phyloP scores from a whole-genome alignment of 1,140 invertebrate genomes.

The Dinoponera quadriceps region DNA sequence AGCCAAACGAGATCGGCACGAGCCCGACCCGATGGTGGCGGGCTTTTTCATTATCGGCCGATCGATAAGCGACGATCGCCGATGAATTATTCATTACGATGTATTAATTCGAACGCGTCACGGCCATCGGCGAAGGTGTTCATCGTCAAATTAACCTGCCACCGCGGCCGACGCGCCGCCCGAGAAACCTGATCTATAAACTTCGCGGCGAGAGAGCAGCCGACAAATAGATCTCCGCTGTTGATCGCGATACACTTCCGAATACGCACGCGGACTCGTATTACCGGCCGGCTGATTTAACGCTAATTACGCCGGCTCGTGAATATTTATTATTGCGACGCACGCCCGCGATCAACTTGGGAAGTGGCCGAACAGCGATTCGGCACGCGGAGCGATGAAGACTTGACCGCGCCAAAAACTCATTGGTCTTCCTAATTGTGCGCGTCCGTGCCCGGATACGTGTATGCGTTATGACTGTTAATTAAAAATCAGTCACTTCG shows the following conservation, averaged over 20 bases:
- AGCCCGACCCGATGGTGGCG: conserved; percentile 32
- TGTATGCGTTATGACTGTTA: too few species aligned
- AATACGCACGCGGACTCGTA: conserved; percentile 8
- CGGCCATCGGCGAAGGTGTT: conserved; percentile 65
- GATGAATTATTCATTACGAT: conserved; percentile 70
- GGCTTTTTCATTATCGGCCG: conserved; percentile 68
- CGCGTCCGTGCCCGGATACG: too few species aligned
- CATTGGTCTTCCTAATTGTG: too few species aligned
- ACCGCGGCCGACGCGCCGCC: conserved; percentile 41
- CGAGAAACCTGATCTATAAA: conserved; percentile 64
- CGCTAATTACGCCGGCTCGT: background rate
- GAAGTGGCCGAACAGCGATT: too few species aligned
- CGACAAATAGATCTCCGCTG: conserved; percentile 49
- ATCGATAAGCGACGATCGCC: conserved; percentile 68
- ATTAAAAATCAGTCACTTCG: too few species aligned
- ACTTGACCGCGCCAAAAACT: too few species aligned
- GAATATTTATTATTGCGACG: conserved; percentile 6
- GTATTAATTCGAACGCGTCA: conserved; percentile 72
- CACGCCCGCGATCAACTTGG: background rate
- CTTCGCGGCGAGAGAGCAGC: conserved; percentile 11
- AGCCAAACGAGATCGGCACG: conserved; percentile 45
- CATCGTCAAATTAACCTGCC: conserved; percentile 67
- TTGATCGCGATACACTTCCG: conserved; percentile 13
- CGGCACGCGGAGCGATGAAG: too few species aligned
- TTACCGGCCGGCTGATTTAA: conserved; percentile 27